Percentiles rank a stretch among this genome's conserved stretches.
phyloP scores from a whole-genome alignment of 2,113 vertebrate genomes.

The Morone chrysops region DNA sequence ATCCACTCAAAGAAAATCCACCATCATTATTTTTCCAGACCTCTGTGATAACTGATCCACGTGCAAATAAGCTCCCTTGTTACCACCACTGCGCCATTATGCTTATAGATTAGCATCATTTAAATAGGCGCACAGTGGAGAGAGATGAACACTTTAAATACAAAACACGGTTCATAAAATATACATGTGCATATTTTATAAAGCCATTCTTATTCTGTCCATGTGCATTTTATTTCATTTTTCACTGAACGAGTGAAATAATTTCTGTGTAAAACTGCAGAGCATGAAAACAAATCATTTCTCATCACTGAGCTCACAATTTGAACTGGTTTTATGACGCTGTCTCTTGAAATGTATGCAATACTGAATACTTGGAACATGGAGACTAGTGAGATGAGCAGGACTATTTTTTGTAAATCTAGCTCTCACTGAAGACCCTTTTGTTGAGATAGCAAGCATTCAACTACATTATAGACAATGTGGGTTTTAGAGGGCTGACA shows the following conservation, averaged over 20 bases:
- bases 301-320: not conserved
- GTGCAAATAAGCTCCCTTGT: not conserved
- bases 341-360: not conserved
- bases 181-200: not conserved
- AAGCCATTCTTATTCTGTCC: constrained; percentile 3
- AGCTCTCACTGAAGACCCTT: not conserved
- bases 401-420: not conserved
- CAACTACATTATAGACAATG: not conserved
- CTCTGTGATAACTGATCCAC: constrained; percentile 38
- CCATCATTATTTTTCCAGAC: constrained; percentile 60
- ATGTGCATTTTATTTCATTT: constrained; percentile 1
- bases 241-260: not conserved
- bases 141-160: constrained; percentile 9
- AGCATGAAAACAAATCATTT: constrained; percentile 6
- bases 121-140: not conserved
- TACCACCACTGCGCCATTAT: not conserved
- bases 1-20: constrained; percentile 62
- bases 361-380: not conserved
- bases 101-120: constrained; percentile 21
- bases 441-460: not conserved
- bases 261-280: not conserved
- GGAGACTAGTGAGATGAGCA: not conserved
- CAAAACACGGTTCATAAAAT: constrained; percentile 14
- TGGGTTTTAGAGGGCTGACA: not conserved
- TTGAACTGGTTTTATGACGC: not conserved